Evolutionary conservation across 2,113 vertebrate genomes (phyloP).

Genomic region (Toxotes jaculatrix): DNA sequence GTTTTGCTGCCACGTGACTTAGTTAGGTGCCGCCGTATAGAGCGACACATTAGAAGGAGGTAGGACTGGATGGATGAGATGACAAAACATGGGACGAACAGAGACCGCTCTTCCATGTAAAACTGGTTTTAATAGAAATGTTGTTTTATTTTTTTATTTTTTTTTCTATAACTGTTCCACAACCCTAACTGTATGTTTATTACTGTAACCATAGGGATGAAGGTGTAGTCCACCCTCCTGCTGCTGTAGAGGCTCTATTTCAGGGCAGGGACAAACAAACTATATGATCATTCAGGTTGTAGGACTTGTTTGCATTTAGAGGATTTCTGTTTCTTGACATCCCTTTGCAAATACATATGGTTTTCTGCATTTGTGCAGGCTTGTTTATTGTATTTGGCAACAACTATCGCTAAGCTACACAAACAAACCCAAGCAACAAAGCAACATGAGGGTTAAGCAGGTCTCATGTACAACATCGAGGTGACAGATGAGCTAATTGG

Average conservation of each 20-base stretch:
- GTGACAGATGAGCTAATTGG: conserved; percentile 78
- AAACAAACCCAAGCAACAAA: conserved; percentile 59
- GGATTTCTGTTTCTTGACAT: conserved; percentile 9
- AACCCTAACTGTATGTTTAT: neutral
- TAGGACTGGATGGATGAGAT: neutral
- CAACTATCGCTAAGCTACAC: conserved; percentile 41
- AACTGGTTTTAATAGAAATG: neutral
- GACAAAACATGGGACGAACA: neutral
- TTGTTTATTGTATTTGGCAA: conserved; percentile 57
- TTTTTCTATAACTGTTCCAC: neutral
- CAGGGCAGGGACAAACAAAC: neutral
- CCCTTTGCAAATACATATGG: conserved; percentile 39
- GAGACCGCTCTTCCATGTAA: neutral
- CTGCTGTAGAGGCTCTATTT: neutral
- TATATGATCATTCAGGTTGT: neutral
- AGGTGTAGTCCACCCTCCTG: neutral
- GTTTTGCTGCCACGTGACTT: neutral
- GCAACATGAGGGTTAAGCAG: conserved; percentile 54
- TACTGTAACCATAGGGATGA: neutral
- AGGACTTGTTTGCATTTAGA: neutral
- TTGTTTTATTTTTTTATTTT: too few relatives aligned
- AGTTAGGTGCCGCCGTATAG: neutral
- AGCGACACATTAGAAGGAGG: neutral
- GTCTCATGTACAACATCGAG: conserved; percentile 60
- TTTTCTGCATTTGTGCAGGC: conserved; percentile 13